Evolutionary conservation across 2,888 invertebrate genomes (phyloP).

Genomic region (Girardia tigrina): DNA sequence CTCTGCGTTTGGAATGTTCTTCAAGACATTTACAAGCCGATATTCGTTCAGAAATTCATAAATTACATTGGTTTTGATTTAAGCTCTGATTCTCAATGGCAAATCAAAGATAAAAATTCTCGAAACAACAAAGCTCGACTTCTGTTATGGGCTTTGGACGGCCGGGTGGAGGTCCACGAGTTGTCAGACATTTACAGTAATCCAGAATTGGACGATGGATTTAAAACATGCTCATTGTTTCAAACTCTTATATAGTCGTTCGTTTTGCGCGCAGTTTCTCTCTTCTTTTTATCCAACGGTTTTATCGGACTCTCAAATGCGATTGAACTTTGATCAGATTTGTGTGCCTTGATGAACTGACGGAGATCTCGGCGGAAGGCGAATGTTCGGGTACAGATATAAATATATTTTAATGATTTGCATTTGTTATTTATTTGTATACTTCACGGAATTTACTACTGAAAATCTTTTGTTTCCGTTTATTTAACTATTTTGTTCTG

Average conservation of each 20-base stretch:
- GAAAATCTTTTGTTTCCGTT: no score
- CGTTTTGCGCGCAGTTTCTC: no score
- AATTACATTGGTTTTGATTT: neutral
- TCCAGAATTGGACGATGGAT: neutral
- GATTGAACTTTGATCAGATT: no score
- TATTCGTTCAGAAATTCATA: neutral
- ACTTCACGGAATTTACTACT: no score
- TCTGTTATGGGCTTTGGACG: neutral
- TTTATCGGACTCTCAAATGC: no score
- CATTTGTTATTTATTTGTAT: no score
- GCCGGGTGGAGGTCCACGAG: constrained; percentile 3
- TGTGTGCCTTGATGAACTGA: no score
- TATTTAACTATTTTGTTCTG: no score
- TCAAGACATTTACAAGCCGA: neutral
- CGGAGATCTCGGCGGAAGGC: no score
- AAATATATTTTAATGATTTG: no score
- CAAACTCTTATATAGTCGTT: neutral
- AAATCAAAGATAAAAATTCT: neutral
- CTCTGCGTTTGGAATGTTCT: neutral
- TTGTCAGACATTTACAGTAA: neutral
- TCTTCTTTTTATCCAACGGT: no score
- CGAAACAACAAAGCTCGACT: neutral
- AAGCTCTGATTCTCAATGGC: neutral
- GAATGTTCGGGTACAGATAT: no score
- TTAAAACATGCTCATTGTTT: neutral